These are phyloP conservation scores for Platerodrilus igneus DNA, from an alignment of 2,888 invertebrate genomes.

Conservation along the genomic window DNA sequence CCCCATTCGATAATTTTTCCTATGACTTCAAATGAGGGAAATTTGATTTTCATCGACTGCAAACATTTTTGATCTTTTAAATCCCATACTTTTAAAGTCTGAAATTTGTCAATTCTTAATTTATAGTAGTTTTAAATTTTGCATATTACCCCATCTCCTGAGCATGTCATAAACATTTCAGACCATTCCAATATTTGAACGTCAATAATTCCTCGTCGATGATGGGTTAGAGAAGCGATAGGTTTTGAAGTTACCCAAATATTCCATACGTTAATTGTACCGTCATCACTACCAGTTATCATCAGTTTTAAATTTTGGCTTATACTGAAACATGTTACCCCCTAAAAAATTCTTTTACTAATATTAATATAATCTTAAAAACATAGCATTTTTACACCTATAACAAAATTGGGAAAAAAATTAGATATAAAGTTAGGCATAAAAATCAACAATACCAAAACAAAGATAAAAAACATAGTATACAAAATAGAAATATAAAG, in stretches of 20 bases:
- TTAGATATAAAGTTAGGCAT: too few relatives aligned
- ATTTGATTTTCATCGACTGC: constrained; percentile 54
- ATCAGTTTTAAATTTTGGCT: constrained; percentile 50
- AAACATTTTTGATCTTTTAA: constrained; percentile 54
- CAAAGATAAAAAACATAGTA: too few relatives aligned
- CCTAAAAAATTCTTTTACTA: constrained; percentile 51
- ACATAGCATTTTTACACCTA: constrained; percentile 1
- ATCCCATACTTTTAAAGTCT: constrained; percentile 60
- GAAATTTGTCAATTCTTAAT: constrained; percentile 26
- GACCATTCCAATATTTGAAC: constrained; percentile 51
- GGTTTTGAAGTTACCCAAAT: constrained; percentile 46
- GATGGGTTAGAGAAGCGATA: constrained; percentile 38
- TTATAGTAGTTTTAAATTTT: constrained; percentile 10
- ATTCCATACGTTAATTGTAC: constrained; percentile 56
- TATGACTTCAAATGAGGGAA: constrained; percentile 54
- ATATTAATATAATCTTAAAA: constrained; percentile 2
- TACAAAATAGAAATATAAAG: too few relatives aligned
- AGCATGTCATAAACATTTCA: constrained; percentile 52
- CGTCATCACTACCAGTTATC: constrained; percentile 55
- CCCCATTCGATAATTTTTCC: constrained; percentile 59
- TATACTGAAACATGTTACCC: constrained; percentile 55
- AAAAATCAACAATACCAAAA: too few relatives aligned
- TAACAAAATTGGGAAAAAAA: too few relatives aligned
- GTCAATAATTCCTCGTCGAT: constrained; percentile 50
- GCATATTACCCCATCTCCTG: constrained; percentile 53